Base-by-base conservation (phyloP, 35 echinoderm and acorn worm species). In the Diadema setosum region DNA sequence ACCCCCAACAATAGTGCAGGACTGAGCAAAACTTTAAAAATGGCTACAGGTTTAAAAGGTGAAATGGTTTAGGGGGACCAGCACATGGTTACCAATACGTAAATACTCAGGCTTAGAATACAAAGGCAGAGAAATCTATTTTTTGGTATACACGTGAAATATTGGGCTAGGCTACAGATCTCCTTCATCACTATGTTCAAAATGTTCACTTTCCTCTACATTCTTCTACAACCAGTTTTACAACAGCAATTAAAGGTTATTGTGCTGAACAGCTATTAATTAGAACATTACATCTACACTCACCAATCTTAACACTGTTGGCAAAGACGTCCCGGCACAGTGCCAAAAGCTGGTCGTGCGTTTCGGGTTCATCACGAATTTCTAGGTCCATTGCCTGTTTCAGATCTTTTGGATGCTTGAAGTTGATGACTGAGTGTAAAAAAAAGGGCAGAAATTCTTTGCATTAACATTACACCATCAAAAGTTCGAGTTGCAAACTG, bases 281-380 rank as follows among this genome's bases (percentile, higher is more conserved):
- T 17, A 9, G 39, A 64, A 46, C n/a, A 73, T 44, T 23, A 58
- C 18, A 29, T 7, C 25, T 21, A 17, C 58, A 82, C 91, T 76
- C 46, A 93, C 92, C 87, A 31, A 85, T 75, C 65, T 80, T 81
- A 27, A 94, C 92, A 80, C 92, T 90, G 30, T 85, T 60, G 20
- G 80, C 36, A 42, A 90, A 75, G 16, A 87, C 90, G 39, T 94
- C 55, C 46, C 86, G 84, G 20, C 64, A 78, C 16, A 90, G 46
- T 18, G 78, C 27, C 16, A 90, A 34, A 16, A 89, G 42, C 24
- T 65, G 70, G 12, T 85, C 87, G 5, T 84, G 82, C 2, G 81
- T 63, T 30, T 61, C 87, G 21, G 92, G 46, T 46, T 94, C 87
- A 81, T 94, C 92, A 24, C 65, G 43, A 5, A 94, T 89, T 4